phyloP scores from a whole-genome alignment of 2,113 vertebrate species.

The Chionis minor region DNA sequence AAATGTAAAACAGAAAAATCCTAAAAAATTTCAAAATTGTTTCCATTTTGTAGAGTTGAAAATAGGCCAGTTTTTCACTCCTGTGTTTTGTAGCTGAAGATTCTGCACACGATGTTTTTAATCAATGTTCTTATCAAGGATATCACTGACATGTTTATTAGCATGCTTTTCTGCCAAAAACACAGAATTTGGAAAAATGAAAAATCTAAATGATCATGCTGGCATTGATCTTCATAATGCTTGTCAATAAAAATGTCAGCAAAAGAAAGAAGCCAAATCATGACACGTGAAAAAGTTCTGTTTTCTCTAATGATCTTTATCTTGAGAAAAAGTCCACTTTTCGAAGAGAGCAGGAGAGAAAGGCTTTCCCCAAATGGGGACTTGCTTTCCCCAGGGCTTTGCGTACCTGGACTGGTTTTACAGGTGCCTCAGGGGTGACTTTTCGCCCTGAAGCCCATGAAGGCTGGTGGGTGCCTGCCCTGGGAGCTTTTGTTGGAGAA shows the following conservation, averaged over 20 bases:
- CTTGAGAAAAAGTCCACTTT: background rate
- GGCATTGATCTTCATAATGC: background rate
- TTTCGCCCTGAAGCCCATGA: background rate
- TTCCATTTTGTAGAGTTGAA: slow-evolving; percentile 33
- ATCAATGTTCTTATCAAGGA: slow-evolving; percentile 23
- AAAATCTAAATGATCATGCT: background rate
- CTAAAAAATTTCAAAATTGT: slow-evolving; percentile 6
- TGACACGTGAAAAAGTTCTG: background rate
- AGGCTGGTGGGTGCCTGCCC: background rate
- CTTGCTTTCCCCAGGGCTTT: background rate
- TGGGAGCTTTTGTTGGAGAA: rapidly evolving
- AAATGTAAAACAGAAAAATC: slow-evolving; percentile 42
- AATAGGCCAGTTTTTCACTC: background rate
- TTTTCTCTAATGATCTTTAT: background rate
- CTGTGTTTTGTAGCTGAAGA: background rate
- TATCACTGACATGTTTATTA: slow-evolving; percentile 4
- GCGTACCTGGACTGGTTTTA: background rate
- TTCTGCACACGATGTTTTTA: background rate
- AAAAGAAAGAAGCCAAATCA: background rate
- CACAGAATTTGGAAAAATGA: background rate
- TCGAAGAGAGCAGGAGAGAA: background rate
- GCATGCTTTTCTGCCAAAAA: background rate
- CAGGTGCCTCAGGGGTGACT: background rate
- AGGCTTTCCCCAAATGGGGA: rapidly evolving
- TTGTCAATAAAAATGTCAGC: background rate